A percentile compares a stretch with the other conserved stretches of the same genome.
These are phyloP conservation scores for Drosophila jambulina DNA, from an alignment of 1,140 invertebrate species.

Conservation along the genomic window DNA sequence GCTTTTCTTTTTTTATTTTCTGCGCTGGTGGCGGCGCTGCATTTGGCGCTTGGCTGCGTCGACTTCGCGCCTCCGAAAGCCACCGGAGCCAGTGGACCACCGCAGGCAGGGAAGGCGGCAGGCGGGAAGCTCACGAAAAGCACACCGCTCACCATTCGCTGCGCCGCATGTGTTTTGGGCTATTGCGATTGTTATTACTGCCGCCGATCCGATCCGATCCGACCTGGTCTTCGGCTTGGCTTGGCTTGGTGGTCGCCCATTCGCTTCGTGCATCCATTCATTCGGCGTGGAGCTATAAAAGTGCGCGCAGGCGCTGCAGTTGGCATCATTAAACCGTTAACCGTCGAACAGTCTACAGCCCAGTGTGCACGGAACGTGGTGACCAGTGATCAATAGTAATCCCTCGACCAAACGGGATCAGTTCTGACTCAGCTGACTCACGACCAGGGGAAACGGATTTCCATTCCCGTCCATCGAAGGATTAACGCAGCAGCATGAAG, in stretches of 20 bases:
- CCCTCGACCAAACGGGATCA: constrained; percentile 43
- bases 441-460: constrained; percentile 46
- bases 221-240: constrained; percentile 44
- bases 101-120: constrained; percentile 6
- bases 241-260: constrained; percentile 33
- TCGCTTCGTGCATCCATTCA: constrained; percentile 62
- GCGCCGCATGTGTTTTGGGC: constrained; percentile 67
- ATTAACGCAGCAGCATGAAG: constrained; percentile 74
- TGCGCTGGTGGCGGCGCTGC: constrained; percentile 52
- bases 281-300: constrained; percentile 80
- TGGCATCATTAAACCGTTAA: constrained; percentile 85
- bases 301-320: constrained; percentile 65
- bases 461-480: constrained; percentile 55
- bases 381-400: constrained; percentile 32
- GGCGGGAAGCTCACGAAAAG: constrained; percentile 22
- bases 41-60: constrained; percentile 77
- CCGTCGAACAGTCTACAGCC: constrained; percentile 76
- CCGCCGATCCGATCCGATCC: constrained; percentile 20
- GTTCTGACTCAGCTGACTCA: constrained; percentile 37
- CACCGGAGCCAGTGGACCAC: constrained; percentile 51
- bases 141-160: constrained; percentile 74
- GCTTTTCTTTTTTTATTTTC: constrained; percentile 39
- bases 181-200: constrained; percentile 80
- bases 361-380: constrained; percentile 74
- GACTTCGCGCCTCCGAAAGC: constrained; percentile 76